A percentile compares a stretch with the other conserved stretches of the same genome.
Conservation (phyloP, 2,797 vertebrate genomes). For the Bucorvus abyssinicus region DNA sequence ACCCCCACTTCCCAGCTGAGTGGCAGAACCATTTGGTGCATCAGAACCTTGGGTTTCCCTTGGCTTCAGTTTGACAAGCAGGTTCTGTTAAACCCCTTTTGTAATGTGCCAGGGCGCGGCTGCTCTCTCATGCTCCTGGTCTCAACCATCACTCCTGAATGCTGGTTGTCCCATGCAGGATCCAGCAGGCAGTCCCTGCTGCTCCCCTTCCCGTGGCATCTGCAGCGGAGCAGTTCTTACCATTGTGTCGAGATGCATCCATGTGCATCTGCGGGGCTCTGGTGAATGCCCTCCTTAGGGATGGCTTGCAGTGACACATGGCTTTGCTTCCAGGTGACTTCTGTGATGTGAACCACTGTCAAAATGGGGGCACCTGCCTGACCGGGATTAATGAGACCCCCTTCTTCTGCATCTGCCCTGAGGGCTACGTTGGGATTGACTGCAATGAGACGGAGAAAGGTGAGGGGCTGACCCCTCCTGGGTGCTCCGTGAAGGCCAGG, state of each 20-base stretch:
- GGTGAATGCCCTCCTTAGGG: background rate
- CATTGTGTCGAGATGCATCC: accelerated
- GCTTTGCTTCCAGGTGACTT: slow-evolving; percentile 80
- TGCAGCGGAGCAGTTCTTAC: background rate
- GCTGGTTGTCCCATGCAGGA: accelerated
- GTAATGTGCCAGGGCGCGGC: background rate
- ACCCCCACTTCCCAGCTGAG: background rate
- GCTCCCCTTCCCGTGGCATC: background rate
- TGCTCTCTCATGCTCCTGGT: background rate
- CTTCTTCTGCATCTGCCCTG: slow-evolving; percentile 89
- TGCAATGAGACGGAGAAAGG: slow-evolving; percentile 91
- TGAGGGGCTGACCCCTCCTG: slow-evolving; percentile 29
- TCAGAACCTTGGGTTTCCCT: background rate
- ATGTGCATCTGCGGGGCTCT: accelerated
- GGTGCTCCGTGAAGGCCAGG: background rate
- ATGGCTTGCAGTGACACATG: background rate
- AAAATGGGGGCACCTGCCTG: slow-evolving; percentile 91
- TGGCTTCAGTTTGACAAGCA: background rate
- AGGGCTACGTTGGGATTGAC: slow-evolving; percentile 86
- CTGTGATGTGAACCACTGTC: slow-evolving; percentile 86
- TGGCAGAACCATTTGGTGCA: background rate
- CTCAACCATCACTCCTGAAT: background rate
- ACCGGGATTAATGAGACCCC: slow-evolving; percentile 78
- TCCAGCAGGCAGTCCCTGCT: background rate
- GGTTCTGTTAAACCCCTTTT: background rate